These are phyloP conservation scores for Molossus alvarezi DNA, from an alignment of 2,797 vertebrate species.

Conservation along the genomic window DNA sequence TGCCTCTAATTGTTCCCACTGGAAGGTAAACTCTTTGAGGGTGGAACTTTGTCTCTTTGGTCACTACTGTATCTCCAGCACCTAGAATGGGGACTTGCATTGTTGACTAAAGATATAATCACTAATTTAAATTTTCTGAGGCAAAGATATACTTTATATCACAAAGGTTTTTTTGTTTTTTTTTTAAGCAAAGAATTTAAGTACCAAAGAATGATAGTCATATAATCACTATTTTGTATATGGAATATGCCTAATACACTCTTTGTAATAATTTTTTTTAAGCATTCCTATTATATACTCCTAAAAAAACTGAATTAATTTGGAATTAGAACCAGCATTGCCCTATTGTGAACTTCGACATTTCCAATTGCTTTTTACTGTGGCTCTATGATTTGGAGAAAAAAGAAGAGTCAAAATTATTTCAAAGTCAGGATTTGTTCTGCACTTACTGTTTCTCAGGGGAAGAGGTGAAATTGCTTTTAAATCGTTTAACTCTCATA, in stretches of 20 bases:
- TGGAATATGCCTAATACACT: neutral
- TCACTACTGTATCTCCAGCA: neutral
- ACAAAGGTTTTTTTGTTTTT: neutral
- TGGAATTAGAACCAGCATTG: neutral
- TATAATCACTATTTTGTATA: slow-evolving; percentile 31
- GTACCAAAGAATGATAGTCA: slow-evolving; percentile 29
- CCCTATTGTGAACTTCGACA: neutral
- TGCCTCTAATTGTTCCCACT: neutral
- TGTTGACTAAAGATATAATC: slow-evolving; percentile 13
- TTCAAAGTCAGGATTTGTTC: slow-evolving; percentile 50
- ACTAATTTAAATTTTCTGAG: slow-evolving; percentile 47
- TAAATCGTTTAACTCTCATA: slow-evolving; percentile 1
- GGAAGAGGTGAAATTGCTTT: slow-evolving; percentile 35
- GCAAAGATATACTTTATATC: slow-evolving; percentile 55
- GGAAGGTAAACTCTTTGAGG: neutral
- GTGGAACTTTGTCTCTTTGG: neutral
- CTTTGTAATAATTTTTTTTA: neutral
- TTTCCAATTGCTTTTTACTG: slow-evolving; percentile 13
- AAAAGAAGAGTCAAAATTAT: slow-evolving; percentile 26
- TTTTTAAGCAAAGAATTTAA: slow-evolving; percentile 52
- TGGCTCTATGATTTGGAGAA: neutral
- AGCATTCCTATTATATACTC: neutral
- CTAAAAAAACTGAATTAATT: neutral
- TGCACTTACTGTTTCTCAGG: slow-evolving; percentile 27
- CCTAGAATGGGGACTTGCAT: neutral